Evolutionary conservation across 37 sponge, comb jelly and placozoan species (phyloP), one percentile per base, ranked within the genome.

Genomic region (Crambe crambe): DNA sequence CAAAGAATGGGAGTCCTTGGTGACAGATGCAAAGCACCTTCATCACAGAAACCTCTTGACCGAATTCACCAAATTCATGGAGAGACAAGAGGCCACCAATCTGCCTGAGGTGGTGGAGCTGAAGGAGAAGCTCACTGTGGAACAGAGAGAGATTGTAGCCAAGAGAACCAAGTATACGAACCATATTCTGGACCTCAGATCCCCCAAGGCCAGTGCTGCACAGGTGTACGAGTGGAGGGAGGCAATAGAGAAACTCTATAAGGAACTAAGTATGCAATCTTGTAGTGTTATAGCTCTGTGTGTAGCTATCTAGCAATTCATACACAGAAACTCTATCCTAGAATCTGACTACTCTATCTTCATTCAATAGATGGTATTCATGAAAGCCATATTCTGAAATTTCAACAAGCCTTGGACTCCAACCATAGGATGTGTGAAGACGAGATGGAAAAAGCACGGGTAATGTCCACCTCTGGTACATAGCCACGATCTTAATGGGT

Each of bases 381-480:
- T 60, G 62, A 59, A 34, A 61, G 57, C 26, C 81, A 64, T 41
- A 56, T 90, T 42, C 43, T 72, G 37, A 34, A 70, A 64, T 47
- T 81, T 6, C 86, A 85, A 57, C 20, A 26, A 17, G 25, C 41
- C 56, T 78, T 68, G 37, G 86, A 84, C 58, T 36, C 42, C 18
- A n/a, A 70, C 21, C 57, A 31, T 62, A 58, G 58, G 18, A 27
- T 22, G 30, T 86, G 86, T 71, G 74, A 82, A 34, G 72, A 70
- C 8, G 74, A 86, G 63, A 51, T 86, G 87, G 87, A 90, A 41
- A 61, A 58, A n/a, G 75, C 61, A 6, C 78, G 74, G 78, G 91
- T 90, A 43, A 47, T 15, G 12, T 15, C 51, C 6, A 47, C 51
- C 6, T 47, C 6, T 47, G n/a, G n/a, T n/a, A n/a, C 51, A 47